Base-by-base conservation (phyloP, 2,113 vertebrate genomes). In the Notarius quadriscutis region DNA sequence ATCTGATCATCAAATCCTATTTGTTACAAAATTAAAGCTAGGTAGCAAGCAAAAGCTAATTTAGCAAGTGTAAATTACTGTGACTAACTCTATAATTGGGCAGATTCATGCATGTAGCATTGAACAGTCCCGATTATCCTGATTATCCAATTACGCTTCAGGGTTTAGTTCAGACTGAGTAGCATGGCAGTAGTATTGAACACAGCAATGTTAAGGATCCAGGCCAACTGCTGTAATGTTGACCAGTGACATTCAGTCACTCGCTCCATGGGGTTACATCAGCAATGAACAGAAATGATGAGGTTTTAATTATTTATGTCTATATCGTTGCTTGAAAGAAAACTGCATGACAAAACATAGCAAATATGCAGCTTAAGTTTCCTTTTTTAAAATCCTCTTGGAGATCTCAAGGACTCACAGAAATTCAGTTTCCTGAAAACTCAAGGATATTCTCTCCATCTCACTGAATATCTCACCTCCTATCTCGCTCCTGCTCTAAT, bases 381-480 rank as follows among this genome's bases (percentile, higher is more conserved):
- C 17, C 27, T 14, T 34, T 12, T 71, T 34, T 15, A 34, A 34
- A 30, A 34, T 30, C 17, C 18, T 50, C 50, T 65, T 34, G 2
- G 30, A 71, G 17, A 3, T 0, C 69, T 71, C 30, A 17, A 71
- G 27, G 67, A 7, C 67, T 48, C 18, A 48, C 10, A 41, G 41
- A 48, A 22, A 74, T 50, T 22, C 71, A 20, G 41, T 22, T 50
- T 74, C 74, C 22, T 77, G 11, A 4, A 51, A 22, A 12, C 20
- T 77, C 25, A 50, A 10, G 41, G 57, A 51, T 34, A n/a, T 34
- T 85, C 69, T 53, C 74, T 25, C 63, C 63, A 67, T 67, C 81
- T 67, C 15, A 30, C 82, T 30, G 50, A 51, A 83, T 83, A 83
- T 83, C 48, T 69, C 25, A 77, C 74, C 74, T 53, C 48, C 41